These are phyloP conservation scores for Aspidiotus rigidus DNA, from an alignment of 2,888 invertebrate species.

Conservation along the genomic window DNA sequence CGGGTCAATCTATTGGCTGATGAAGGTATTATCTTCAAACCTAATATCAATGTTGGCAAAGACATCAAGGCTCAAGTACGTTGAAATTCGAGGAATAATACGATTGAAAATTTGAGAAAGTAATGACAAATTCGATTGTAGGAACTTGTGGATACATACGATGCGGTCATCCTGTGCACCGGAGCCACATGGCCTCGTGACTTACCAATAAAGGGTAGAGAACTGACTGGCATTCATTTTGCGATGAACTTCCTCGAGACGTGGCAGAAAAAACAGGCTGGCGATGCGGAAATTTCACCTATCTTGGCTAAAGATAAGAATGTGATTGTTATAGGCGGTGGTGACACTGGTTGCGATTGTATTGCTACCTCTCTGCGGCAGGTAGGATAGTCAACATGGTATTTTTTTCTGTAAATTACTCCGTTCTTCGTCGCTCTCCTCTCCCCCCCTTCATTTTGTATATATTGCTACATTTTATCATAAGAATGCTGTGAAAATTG, in stretches of 20 bases:
- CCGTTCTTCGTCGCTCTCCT: too few species aligned
- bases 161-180: slow-evolving; percentile 80
- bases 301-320: slow-evolving; percentile 85
- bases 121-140: slow-evolving; percentile 24
- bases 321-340: slow-evolving; percentile 85
- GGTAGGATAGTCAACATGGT: slow-evolving; percentile 41
- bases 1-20: slow-evolving; percentile 74
- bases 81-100: neutral
- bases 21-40: slow-evolving; percentile 85
- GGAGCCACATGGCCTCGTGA: slow-evolving; percentile 97
- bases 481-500: too few species aligned
- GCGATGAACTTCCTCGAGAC: slow-evolving; percentile 96
- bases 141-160: slow-evolving; percentile 52
- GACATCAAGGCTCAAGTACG: slow-evolving; percentile 66
- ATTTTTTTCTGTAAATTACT: neutral
- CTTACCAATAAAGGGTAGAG: slow-evolving; percentile 71
- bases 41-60: slow-evolving; percentile 81
- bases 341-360: slow-evolving; percentile 93
- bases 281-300: slow-evolving; percentile 49
- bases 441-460: too few species aligned
- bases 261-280: slow-evolving; percentile 91
- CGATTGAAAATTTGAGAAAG: neutral
- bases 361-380: slow-evolving; percentile 90
- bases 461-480: too few species aligned
- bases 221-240: slow-evolving; percentile 87